Evolutionary conservation across 1,140 invertebrate genomes (phyloP).

Genomic region (Temnothorax nylanderi): DNA sequence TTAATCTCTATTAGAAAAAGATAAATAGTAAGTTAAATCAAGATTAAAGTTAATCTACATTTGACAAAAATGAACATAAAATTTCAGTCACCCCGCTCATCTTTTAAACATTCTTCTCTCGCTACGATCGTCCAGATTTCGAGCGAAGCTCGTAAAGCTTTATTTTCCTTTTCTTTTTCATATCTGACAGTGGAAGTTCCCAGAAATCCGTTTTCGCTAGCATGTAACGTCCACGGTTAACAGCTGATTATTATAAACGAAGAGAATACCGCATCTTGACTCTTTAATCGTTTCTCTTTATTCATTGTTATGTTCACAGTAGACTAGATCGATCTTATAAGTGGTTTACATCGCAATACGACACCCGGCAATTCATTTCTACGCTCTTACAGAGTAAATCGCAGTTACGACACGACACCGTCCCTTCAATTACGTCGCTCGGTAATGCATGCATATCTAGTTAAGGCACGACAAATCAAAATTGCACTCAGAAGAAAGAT

Average conservation of each 20-base stretch:
- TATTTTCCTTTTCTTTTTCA: too few species aligned
- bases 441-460: neutral
- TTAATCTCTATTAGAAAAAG: too few species aligned
- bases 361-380: neutral
- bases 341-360: conserved; percentile 15
- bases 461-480: conserved; percentile 51
- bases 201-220: neutral
- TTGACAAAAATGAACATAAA: too few species aligned
- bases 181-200: too few species aligned
- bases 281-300: conserved; percentile 14
- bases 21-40: too few species aligned
- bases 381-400: conserved; percentile 3
- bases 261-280: neutral
- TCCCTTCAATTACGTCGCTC: neutral
- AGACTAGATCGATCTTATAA: conserved; percentile 44
- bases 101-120: too few species aligned
- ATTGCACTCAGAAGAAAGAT: conserved; percentile 28
- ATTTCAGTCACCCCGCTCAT: too few species aligned
- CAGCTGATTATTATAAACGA: neutral
- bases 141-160: too few species aligned
- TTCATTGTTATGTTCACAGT: conserved; percentile 35
- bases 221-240: neutral
- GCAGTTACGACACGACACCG: neutral
- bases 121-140: too few species aligned
- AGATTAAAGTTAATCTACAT: too few species aligned